Percentiles rank a stretch among this genome's conserved stretches.
Conservation (phyloP, 2,797 vertebrate species). For the Sebastes flavidus region DNA sequence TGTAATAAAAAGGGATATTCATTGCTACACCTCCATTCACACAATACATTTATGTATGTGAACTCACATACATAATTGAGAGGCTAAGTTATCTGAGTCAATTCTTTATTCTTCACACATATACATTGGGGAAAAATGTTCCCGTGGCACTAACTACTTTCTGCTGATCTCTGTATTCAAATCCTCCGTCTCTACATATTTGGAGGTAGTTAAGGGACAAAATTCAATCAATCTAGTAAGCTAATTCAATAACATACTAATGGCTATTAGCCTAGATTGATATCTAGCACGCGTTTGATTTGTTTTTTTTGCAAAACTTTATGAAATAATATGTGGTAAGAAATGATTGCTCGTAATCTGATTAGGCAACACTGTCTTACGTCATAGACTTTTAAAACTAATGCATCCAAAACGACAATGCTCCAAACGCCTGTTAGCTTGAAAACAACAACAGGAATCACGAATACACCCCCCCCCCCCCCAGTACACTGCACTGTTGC, state of each 20-base stretch:
- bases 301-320: not conserved
- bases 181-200: not conserved
- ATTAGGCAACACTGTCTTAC: not conserved
- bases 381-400: not conserved
- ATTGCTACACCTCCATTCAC: not conserved
- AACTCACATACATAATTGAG: not conserved
- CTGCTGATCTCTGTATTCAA: not conserved
- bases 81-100: too few relatives aligned
- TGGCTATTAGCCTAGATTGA: not conserved
- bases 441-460: not conserved
- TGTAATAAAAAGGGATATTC: too few relatives aligned
- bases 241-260: not conserved
- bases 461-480: rapidly evolving
- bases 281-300: not conserved
- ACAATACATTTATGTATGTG: not conserved
- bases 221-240: not conserved
- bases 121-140: not conserved
- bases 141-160: not conserved
- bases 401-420: not conserved
- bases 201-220: not conserved
- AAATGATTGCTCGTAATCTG: not conserved
- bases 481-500: not conserved
- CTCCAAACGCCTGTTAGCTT: not conserved
- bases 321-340: not conserved
- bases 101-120: not conserved